Conservation (phyloP, 2,888 invertebrate species). For the Drosophila leonis region DNA sequence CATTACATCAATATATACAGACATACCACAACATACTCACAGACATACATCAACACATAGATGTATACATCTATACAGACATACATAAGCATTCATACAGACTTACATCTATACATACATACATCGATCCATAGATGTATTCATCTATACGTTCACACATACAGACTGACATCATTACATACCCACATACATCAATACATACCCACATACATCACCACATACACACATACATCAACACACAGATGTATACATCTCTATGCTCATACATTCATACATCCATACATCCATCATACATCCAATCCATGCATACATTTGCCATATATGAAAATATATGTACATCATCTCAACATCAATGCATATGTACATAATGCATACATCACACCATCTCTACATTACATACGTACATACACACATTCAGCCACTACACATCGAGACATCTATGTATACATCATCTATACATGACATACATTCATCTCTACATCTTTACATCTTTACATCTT, state of each 20-base stretch:
- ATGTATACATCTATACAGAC: background rate
- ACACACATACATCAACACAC: background rate
- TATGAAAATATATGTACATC: background rate
- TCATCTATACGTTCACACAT: background rate
- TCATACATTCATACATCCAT: too few relatives aligned
- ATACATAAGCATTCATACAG: background rate
- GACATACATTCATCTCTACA: slow-evolving; percentile 22
- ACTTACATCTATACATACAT: background rate
- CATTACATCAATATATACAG: slow-evolving; percentile 7
- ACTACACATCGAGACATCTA: background rate
- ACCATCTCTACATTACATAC: background rate
- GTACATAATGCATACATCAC: slow-evolving; percentile 30
- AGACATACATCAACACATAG: background rate
- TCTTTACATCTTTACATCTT: slow-evolving; percentile 39
- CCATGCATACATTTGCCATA: background rate
- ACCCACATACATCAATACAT: background rate
- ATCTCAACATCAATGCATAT: slow-evolving; percentile 3
- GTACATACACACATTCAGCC: background rate
- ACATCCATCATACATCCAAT: background rate
- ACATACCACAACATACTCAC: background rate
- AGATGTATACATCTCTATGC: background rate
- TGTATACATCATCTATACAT: slow-evolving; percentile 11
- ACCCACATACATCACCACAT: background rate
- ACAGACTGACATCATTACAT: background rate
- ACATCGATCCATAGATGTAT: too few relatives aligned